Evolutionary conservation across 2,888 invertebrate species (phyloP).

Genomic region (Xestia rhomboidea): DNA sequence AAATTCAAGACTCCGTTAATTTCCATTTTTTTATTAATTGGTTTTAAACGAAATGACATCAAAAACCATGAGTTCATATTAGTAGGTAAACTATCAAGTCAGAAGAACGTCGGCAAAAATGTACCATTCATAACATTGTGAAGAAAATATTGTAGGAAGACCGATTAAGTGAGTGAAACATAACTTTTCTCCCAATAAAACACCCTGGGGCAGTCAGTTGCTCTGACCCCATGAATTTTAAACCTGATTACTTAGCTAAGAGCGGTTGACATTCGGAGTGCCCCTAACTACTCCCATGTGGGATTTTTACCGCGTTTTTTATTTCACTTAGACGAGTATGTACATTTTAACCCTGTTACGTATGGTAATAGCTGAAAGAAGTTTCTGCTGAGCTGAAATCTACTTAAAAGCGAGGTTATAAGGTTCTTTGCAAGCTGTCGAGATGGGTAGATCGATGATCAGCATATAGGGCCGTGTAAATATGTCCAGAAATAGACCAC

Average conservation of each 20-base stretch:
- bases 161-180: slow-evolving; percentile 39
- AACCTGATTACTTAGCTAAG: slow-evolving; percentile 73
- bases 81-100: background rate
- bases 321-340: slow-evolving; percentile 67
- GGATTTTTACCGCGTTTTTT: slow-evolving; percentile 67
- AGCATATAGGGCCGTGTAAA: background rate
- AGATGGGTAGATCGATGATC: slow-evolving; percentile 17
- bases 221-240: slow-evolving; percentile 73
- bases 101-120: no score
- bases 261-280: slow-evolving; percentile 70
- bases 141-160: slow-evolving; percentile 33
- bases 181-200: slow-evolving; percentile 63
- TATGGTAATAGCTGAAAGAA: slow-evolving; percentile 56
- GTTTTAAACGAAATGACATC: background rate
- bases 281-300: slow-evolving; percentile 72
- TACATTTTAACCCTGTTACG: slow-evolving; percentile 59
- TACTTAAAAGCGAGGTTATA: slow-evolving; percentile 8
- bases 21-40: background rate
- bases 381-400: slow-evolving; percentile 34
- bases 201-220: slow-evolving; percentile 55
- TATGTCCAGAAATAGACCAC: slow-evolving; percentile 16
- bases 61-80: background rate
- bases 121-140: background rate
- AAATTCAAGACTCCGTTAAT: no score
- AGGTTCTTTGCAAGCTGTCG: background rate